These are phyloP conservation scores for Oryctes rhinoceros DNA, from an alignment of 1,140 invertebrate species.

Conservation along the genomic window DNA sequence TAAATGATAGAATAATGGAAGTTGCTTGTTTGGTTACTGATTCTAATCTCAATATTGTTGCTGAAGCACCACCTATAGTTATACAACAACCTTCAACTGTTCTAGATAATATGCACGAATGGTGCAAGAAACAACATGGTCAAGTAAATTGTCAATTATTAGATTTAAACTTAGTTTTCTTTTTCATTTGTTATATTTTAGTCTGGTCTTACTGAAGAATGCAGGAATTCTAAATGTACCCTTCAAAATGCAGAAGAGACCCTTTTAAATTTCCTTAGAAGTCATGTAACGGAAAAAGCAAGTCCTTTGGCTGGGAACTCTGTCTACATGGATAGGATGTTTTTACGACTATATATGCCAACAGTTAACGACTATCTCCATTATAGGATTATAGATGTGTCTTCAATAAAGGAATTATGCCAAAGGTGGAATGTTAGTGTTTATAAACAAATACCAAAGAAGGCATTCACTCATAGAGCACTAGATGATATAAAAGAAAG, in stretches of 20 bases:
- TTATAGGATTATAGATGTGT: constrained; percentile 94
- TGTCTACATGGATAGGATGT: constrained; percentile 85
- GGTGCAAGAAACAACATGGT: constrained; percentile 82
- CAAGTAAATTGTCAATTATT: constrained; percentile 63
- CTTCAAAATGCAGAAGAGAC: constrained; percentile 73
- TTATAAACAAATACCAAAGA: constrained; percentile 68
- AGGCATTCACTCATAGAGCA: constrained; percentile 76
- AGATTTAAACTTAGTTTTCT: neutral
- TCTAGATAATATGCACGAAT: constrained; percentile 81
- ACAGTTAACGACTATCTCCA: constrained; percentile 81
- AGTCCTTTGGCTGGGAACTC: constrained; percentile 89
- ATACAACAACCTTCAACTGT: constrained; percentile 81
- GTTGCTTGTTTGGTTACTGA: constrained; percentile 90
- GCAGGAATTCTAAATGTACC: constrained; percentile 72
- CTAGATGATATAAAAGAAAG: constrained; percentile 88
- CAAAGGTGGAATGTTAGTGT: constrained; percentile 77
- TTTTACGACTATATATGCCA: constrained; percentile 82
- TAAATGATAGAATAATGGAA: constrained; percentile 85
- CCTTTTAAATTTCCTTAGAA: constrained; percentile 77
- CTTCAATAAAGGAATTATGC: constrained; percentile 85
- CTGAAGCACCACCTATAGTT: constrained; percentile 79
- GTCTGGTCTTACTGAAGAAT: constrained; percentile 79
- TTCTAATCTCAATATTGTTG: constrained; percentile 78
- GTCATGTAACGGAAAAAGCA: constrained; percentile 70
- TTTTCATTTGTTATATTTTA: constrained; percentile 59